Percentiles rank a stretch among this genome's conserved stretches.
Conservation (phyloP, 64 coral and sea anemone genomes). For the Montipora capricornis region DNA sequence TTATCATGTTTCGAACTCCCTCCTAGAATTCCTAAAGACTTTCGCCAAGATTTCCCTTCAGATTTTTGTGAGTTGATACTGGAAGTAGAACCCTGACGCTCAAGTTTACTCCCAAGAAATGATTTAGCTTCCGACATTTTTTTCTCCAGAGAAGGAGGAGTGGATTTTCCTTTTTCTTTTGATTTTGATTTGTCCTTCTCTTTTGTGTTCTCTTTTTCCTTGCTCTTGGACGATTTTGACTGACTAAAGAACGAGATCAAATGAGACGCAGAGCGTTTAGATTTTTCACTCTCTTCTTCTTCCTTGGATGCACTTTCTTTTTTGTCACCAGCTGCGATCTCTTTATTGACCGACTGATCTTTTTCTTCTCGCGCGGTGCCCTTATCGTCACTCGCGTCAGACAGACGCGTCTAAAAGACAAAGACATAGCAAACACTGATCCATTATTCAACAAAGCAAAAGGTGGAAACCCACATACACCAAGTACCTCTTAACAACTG, state of each 20-base stretch:
- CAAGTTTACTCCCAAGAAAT: neutral
- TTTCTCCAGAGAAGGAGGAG: constrained; percentile 13
- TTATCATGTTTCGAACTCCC: constrained; percentile 45
- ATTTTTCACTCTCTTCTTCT: constrained; percentile 22
- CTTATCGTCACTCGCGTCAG: neutral
- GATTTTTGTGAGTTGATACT: neutral
- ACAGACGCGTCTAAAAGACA: constrained; percentile 18
- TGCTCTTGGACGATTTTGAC: constrained; percentile 33
- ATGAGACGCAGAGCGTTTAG: constrained; percentile 35
- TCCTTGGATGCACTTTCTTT: neutral
- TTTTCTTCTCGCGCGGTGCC: neutral
- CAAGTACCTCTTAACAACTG: too few species aligned
- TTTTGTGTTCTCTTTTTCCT: constrained; percentile 27
- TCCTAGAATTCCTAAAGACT: constrained; percentile 36
- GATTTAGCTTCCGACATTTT: constrained; percentile 10
- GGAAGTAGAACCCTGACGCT: constrained; percentile 3
- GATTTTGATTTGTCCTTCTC: constrained; percentile 37
- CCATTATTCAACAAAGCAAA: neutral
- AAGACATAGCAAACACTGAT: neutral
- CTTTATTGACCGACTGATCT: neutral
- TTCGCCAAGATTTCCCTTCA: constrained; percentile 35
- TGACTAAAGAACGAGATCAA: constrained; percentile 33
- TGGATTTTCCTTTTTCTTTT: constrained; percentile 41
- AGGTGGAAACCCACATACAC: neutral
- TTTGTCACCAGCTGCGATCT: neutral